A percentile compares a stretch with the other conserved stretches of the same genome.
These are phyloP conservation scores for Drosophila ficusphila DNA, from an alignment of 1,140 invertebrate species.

Conservation along the genomic window DNA sequence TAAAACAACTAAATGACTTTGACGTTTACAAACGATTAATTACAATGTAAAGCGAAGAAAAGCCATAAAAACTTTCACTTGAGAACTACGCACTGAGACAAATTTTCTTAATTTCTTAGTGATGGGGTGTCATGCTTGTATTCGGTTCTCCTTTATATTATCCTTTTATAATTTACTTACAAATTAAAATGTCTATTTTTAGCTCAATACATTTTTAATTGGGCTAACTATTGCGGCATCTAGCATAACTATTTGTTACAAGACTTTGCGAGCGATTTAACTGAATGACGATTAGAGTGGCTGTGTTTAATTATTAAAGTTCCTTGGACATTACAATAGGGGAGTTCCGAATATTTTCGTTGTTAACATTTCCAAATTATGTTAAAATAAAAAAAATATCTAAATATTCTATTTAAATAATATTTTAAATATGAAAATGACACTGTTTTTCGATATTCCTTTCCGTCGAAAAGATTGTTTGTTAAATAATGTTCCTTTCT, in stretches of 20 bases:
- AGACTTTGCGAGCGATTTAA: constrained; percentile 7
- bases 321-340: background rate
- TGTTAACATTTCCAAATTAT: too few species aligned
- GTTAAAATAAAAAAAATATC: too few species aligned
- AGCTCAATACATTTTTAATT: constrained; percentile 16
- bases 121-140: background rate
- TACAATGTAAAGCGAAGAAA: background rate
- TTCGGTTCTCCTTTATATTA: too few species aligned
- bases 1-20: background rate
- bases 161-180: background rate
- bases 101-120: background rate
- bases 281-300: constrained; percentile 11
- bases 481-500: too few species aligned
- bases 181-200: background rate
- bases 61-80: constrained; percentile 5
- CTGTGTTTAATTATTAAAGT: background rate
- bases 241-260: constrained; percentile 3
- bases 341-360: too few species aligned
- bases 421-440: too few species aligned
- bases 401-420: too few species aligned
- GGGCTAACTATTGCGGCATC: constrained; percentile 4
- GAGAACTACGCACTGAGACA: background rate
- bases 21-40: background rate
- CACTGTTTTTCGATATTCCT: too few species aligned
- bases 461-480: too few species aligned